Evolutionary conservation across 2,888 invertebrate genomes (phyloP), one percentile per base, ranked within the genome.

Genomic region (Antitype chi): DNA sequence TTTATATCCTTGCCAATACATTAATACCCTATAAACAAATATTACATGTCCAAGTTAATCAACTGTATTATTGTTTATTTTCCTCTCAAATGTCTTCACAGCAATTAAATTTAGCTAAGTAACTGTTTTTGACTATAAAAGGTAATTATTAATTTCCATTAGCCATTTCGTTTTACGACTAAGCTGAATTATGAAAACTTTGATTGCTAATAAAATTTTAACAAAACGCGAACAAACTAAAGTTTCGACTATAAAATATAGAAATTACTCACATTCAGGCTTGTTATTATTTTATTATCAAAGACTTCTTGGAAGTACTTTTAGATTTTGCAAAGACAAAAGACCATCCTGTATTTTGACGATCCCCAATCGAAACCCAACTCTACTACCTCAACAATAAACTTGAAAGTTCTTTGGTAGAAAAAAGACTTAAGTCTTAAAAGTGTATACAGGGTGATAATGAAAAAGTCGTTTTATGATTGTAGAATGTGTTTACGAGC

Each of bases 211-310:
- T 84, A 89, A 89, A 88, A 43, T 76, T 76, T 76, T 9, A 72
- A 89, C 83, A 81, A 81, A 82, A 84, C 84, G 75, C 76, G 80
- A 87, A 85, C 83, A 86, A 85, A 88, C 85, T 82, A 71, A 87
- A 83, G 82, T 84, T 83, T 84, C 60, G 63, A 80, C 80, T 75
- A 88, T 92, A 91, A 91, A 92, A 88, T 86, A 87, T 84, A 86
- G 85, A 84, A 83, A 88, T 87, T 82, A 88, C 80, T 81, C 75
- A 85, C 84, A 88, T 82, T 82, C 78, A 84, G 78, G 71, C 84
- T 81, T 87, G 87, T 91, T 90, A 90, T 92, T 91, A 92, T 90
- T 92, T 90, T 92, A 91, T 90, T 90, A 88, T 88, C 63, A 80
- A 85, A 85, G 85, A 84, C 55, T 91, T 91, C 91, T 89, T 81